Percentiles rank a stretch among this genome's conserved stretches.
Conservation (phyloP, 2,797 vertebrate genomes). For the Alosa sapidissima region DNA sequence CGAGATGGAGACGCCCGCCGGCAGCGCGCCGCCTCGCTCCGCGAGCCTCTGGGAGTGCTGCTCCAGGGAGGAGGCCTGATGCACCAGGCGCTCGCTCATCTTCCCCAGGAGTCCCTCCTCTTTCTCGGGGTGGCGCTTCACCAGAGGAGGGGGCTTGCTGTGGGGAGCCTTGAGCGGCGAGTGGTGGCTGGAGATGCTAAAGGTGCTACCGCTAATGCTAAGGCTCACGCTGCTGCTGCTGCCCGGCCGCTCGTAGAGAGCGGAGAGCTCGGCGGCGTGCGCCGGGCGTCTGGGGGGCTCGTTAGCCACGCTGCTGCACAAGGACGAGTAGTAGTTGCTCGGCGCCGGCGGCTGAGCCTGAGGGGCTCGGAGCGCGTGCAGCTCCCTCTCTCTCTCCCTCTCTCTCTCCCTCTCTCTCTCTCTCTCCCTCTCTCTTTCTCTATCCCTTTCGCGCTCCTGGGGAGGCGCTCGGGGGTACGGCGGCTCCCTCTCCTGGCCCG, state of each 20-base stretch:
- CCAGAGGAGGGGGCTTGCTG: slow-evolving; percentile 92
- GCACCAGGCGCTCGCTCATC: slow-evolving; percentile 84
- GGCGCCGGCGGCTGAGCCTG: slow-evolving; percentile 65
- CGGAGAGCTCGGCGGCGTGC: slow-evolving; percentile 72
- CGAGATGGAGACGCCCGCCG: not conserved
- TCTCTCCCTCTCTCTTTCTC: slow-evolving; percentile 32
- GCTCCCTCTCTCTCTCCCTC: slow-evolving; percentile 39
- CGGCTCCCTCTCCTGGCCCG: slow-evolving; percentile 78
- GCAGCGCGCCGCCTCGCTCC: not conserved
- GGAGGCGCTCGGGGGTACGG: slow-evolving; percentile 74
- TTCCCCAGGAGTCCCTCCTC: slow-evolving; percentile 83
- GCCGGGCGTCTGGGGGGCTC: slow-evolving; percentile 88
- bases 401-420: slow-evolving; percentile 40
- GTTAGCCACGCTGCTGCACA: slow-evolving; percentile 94
- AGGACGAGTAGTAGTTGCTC: slow-evolving; percentile 93
- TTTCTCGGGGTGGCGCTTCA: slow-evolving; percentile 89
- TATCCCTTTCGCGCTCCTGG: slow-evolving; percentile 57
- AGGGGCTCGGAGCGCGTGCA: slow-evolving; percentile 45
- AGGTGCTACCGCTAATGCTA: slow-evolving; percentile 51
- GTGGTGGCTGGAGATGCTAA: slow-evolving; percentile 62
- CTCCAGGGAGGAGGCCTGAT: slow-evolving; percentile 74
- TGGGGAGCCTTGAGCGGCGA: slow-evolving; percentile 79
- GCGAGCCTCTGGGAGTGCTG: slow-evolving; percentile 4
- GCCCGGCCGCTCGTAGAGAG: slow-evolving; percentile 81
- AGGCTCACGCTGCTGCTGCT: slow-evolving; percentile 61